A percentile compares a stretch with the other conserved stretches of the same genome.
Evolutionary conservation across 2,113 vertebrate genomes (phyloP).

Genomic region (Heterocephalus glaber): DNA sequence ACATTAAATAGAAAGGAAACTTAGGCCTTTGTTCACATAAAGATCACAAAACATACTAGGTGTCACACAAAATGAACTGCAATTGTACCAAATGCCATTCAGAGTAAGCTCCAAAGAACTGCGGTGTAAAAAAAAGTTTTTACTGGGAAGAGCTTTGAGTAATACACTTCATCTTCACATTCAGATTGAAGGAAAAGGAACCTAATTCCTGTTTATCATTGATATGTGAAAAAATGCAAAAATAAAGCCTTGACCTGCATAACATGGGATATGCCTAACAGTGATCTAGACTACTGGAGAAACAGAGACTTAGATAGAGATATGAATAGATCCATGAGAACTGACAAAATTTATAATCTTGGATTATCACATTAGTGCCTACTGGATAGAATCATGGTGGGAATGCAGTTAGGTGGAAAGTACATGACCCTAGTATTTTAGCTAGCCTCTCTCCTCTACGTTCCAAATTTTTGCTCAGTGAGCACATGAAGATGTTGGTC

Average conservation of each 20-base stretch:
- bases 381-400: neutral
- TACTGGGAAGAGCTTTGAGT: neutral
- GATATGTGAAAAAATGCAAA: neutral
- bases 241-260: neutral
- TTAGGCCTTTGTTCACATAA: neutral
- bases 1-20: neutral
- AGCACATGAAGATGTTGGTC: neutral
- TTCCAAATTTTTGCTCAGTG: neutral
- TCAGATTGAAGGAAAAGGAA: neutral
- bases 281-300: neutral
- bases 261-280: neutral
- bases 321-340: neutral
- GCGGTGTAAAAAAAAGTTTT: neutral
- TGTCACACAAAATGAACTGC: neutral
- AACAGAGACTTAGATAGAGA: neutral
- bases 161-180: neutral
- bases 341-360: neutral
- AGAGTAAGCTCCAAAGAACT: neutral
- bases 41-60: neutral
- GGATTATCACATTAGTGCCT: neutral
- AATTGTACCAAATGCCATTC: neutral
- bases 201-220: neutral
- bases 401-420: neutral
- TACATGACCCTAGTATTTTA: neutral
- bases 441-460: neutral